These are phyloP conservation scores for Gasterosteus aculeatus DNA, from an alignment of 2,113 vertebrate genomes.

Conservation along the genomic window DNA sequence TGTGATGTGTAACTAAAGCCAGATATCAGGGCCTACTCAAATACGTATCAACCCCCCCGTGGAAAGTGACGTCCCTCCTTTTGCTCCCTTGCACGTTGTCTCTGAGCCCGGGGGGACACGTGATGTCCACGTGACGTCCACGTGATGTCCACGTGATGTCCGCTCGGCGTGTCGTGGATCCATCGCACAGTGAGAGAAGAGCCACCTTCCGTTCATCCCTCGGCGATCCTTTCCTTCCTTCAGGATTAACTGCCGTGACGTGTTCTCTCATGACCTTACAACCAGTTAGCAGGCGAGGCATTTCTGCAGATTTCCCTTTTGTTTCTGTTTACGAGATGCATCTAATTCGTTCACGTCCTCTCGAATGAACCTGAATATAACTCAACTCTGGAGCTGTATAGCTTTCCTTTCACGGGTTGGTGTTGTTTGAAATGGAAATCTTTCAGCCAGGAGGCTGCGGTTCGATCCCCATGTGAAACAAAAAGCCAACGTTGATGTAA, in stretches of 20 bases:
- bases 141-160: background rate
- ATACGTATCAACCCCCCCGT: too few relatives aligned
- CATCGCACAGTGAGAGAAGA: conserved; percentile 57
- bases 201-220: conserved; percentile 27
- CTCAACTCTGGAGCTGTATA: background rate
- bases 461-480: background rate
- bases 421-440: background rate
- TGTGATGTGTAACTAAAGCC: conserved; percentile 42
- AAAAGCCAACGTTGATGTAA: background rate
- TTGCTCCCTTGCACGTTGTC: conserved; percentile 1
- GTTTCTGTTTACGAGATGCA: background rate
- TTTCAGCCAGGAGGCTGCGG: background rate
- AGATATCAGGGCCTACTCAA: conserved; percentile 35
- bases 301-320: background rate
- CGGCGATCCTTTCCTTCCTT: conserved; percentile 8
- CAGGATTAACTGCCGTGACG: background rate
- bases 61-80: conserved; percentile 38
- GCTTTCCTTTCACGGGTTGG: background rate
- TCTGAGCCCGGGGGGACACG: conserved; percentile 6
- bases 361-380: background rate
- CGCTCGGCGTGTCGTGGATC: conserved; percentile 34
- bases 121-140: background rate
- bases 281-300: background rate
- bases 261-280: background rate
- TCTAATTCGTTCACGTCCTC: background rate